A percentile compares a stretch with the other conserved stretches of the same genome.
phyloP scores from a whole-genome alignment of 2,797 vertebrate species.

The Sebastes minor region DNA sequence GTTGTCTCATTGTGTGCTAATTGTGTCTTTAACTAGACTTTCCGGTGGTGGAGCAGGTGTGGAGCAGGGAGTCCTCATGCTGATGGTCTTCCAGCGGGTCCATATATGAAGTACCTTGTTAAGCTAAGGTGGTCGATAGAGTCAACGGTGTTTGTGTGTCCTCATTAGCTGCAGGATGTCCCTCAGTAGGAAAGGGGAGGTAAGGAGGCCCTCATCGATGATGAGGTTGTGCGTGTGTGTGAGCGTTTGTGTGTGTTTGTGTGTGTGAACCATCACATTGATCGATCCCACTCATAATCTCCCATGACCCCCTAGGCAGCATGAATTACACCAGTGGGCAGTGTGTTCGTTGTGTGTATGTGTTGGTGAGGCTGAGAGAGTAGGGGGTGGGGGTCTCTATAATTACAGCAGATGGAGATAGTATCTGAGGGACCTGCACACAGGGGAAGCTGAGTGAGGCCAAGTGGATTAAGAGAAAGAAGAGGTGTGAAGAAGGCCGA shows the following conservation, averaged over 20 bases:
- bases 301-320: conserved; percentile 79
- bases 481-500: conserved; percentile 51
- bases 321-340: conserved; percentile 81
- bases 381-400: conserved; percentile 64
- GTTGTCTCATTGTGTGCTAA: conserved; percentile 58
- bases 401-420: conserved; percentile 82
- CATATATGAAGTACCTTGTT: conserved; percentile 79
- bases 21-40: conserved; percentile 71
- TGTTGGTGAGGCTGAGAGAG: conserved; percentile 56
- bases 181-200: conserved; percentile 80
- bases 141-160: conserved; percentile 77
- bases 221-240: conserved; percentile 67
- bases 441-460: conserved; percentile 58
- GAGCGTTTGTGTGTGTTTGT: conserved; percentile 61
- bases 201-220: conserved; percentile 81
- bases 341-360: conserved; percentile 57
- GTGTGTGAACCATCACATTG: conserved; percentile 80
- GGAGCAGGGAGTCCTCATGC: conserved; percentile 45
- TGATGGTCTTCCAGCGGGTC: conserved; percentile 71
- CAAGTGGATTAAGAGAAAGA: conserved; percentile 77
- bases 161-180: conserved; percentile 86
- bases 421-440: conserved; percentile 68
- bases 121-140: conserved; percentile 77
- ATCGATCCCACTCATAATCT: conserved; percentile 85
- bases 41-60: conserved; percentile 57